Evolutionary conservation across 2,797 vertebrate genomes (phyloP), one percentile per base, ranked within the genome.

Genomic region (Oreortyx pictus): DNA sequence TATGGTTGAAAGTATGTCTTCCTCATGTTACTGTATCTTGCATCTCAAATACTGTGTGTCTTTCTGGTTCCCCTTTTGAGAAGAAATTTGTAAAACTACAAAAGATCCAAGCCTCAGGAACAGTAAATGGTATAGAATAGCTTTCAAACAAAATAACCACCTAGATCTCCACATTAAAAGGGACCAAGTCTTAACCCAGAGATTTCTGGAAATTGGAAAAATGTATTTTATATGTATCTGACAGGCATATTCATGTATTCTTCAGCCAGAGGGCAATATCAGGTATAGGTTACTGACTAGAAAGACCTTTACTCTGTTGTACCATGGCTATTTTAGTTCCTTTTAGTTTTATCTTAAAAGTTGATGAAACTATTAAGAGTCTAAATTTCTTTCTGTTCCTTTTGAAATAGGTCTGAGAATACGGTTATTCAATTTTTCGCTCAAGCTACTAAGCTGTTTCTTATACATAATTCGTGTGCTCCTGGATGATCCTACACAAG

Each of bases 371-470:
- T 56, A 8, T 35, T 24, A 88, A 86, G 25, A 39, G 24, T 9
- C 33, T 54, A 20, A 75, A 80, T 77, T 92, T 78, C 24, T 49
- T 84, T 64, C 9, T 67, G 16, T 59, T 93, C 12, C 93, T 94
- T 95, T 87, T 91, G 92, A 91, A 96, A 96, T 71, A 98, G 98
- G 98, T 97, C 97, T 98, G 88, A 97, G 98, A 94, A 98, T 98
- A 93, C 97, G 98, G 37, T 97, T 98, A 87, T 98, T 98, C 97
- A 98, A 98, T 97, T 98, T 98, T 95, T 98, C 98, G 70, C 98
- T 98, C 79, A 98, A 98, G 92, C 96, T 98, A 54, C 95, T 98
- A 73, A 98, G 98, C 96, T 98, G 98, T 91, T 97, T 98, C 82
- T 95, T 98, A 50, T 98, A 98, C 60, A 98, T 98, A 92, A 89